Evolutionary conservation across 2,113 vertebrate genomes (phyloP).

Genomic region (Amazona guildingii): DNA sequence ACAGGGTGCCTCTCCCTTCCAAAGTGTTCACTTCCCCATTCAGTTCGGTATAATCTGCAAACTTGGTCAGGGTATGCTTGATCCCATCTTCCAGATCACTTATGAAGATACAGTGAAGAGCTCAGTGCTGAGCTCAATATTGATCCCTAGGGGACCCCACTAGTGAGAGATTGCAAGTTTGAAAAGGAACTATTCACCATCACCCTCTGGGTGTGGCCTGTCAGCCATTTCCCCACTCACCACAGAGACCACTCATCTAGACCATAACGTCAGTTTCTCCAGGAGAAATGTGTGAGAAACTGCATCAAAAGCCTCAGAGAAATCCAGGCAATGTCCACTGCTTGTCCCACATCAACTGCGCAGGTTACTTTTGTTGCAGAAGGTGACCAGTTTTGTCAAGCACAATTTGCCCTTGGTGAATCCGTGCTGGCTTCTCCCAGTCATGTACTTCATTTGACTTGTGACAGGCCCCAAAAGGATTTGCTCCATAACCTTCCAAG

Average conservation of each 20-base stretch:
- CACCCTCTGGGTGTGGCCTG: background rate
- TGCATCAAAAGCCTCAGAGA: background rate
- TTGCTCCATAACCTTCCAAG: background rate
- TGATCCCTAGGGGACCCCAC: background rate
- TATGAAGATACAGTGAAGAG: background rate
- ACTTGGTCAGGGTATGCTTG: background rate
- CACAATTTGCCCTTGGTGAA: background rate
- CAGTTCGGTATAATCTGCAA: background rate
- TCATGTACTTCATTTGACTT: background rate
- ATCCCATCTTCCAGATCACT: background rate
- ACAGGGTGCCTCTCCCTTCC: background rate
- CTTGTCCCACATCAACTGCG: accelerated
- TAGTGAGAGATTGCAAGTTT: background rate
- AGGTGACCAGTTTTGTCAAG: background rate
- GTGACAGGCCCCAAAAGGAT: background rate
- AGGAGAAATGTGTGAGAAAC: background rate
- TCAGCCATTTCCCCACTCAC: background rate
- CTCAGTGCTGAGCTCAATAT: accelerated
- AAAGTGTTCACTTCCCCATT: background rate
- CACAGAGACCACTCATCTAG: background rate
- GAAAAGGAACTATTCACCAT: background rate
- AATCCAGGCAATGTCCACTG: background rate
- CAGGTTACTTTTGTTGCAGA: background rate
- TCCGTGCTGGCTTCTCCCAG: background rate
- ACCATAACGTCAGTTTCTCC: accelerated